Conservation (phyloP, 2,888 invertebrate species). For the Aleiodes leptofemur region DNA sequence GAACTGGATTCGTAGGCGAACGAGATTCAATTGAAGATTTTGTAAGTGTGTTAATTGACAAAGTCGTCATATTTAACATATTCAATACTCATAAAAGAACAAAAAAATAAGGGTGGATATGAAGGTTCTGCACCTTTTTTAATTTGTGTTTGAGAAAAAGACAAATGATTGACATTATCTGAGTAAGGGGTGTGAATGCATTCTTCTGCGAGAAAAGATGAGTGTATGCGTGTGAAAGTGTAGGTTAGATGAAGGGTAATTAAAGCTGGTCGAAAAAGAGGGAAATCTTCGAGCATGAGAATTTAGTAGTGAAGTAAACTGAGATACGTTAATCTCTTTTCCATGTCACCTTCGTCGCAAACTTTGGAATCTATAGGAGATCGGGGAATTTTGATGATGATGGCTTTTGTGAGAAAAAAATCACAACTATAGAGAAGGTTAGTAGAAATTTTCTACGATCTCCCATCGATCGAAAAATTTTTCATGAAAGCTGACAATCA, state of each 20-base stretch:
- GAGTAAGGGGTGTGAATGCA: constrained; percentile 27
- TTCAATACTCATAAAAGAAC: constrained; percentile 65
- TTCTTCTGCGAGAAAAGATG: background rate
- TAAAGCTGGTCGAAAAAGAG: constrained; percentile 16
- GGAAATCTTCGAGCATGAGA: constrained; percentile 36
- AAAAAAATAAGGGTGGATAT: constrained; percentile 27
- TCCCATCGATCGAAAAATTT: too few species aligned
- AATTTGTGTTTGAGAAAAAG: constrained; percentile 12
- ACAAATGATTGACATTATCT: constrained; percentile 31
- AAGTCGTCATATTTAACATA: constrained; percentile 58
- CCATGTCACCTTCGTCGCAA: too few species aligned
- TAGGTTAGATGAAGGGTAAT: background rate
- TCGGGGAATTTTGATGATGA: too few species aligned
- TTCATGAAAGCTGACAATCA: too few species aligned
- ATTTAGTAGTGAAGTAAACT: too few species aligned
- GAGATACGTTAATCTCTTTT: too few species aligned
- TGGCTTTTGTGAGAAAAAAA: too few species aligned
- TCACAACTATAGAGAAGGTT: too few species aligned
- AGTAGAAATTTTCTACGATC: too few species aligned
- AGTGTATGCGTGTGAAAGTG: constrained; percentile 29
- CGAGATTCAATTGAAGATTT: constrained; percentile 55
- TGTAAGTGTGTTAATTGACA: constrained; percentile 47
- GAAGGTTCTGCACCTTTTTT: background rate
- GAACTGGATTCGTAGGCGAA: constrained; percentile 49
- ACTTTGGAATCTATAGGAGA: too few species aligned